Base-by-base conservation (phyloP, 2,113 vertebrate genomes). In the Pipa parva region DNA sequence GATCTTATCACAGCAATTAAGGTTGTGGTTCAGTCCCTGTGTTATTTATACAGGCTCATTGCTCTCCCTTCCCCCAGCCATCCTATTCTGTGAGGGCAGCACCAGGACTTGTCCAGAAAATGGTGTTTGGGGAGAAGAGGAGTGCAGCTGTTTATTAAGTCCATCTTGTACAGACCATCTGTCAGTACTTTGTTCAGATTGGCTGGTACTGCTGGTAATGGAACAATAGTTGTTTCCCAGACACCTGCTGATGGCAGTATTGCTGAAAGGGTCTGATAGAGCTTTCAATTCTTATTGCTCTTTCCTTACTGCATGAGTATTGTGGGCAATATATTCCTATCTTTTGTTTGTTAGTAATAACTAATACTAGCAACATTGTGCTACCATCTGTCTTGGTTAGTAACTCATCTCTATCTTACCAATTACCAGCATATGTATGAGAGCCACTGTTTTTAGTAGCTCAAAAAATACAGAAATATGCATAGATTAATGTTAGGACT, bases 141-240 rank as follows among this genome's bases (percentile, higher is more conserved):
- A 13, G 49, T 57, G 36, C 46, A 54, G 48, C 51, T 60, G 66
- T 60, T 59, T 60, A 52, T 59, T 29, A 39, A 33, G 17, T 17
- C 3, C 46, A 51, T 69, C 65, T 69, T 42, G 46, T 60, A 45
- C 46, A 50, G 33, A 51, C 57, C 66, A 70, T 70, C 66, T 70
- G 66, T 70, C 48, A 18, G n/a, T 54, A 12, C 18, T 54, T 25
- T 21, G 20, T 24, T 20, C 31, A 22, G n/a, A 51, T 24, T 11
- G 31, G 46, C 65, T 33, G 37, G 31, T 52, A 22, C 31, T 52
- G 49, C 21, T 24, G 13, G 24, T 25, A 17, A n/a, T 21, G n/a
- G 57, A 59, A 69, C 65, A 60, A 69, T 69, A 42, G 65, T n/a
- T 45, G 22, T 25, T n/a, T 51, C 27, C n/a, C 21, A 25, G 58